These are phyloP conservation scores for Zaprionus vittiger DNA, from an alignment of 1,140 invertebrate species.

Conservation along the genomic window DNA sequence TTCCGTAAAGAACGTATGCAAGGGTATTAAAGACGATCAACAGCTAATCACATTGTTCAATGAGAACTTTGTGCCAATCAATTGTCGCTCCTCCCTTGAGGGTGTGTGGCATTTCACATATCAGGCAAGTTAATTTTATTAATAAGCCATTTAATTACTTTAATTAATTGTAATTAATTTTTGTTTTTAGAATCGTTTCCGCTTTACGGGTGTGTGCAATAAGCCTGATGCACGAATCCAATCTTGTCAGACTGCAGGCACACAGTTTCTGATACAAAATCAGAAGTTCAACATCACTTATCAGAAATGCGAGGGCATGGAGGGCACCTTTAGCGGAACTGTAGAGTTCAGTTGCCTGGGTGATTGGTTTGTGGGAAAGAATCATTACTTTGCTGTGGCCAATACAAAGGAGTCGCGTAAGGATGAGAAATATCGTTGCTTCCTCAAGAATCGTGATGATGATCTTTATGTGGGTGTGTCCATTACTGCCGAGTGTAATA, in stretches of 20 bases:
- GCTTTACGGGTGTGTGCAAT: conserved; percentile 95
- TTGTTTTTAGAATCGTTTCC: conserved; percentile 89
- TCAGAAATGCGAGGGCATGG: conserved; percentile 92
- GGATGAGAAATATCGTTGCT: conserved; percentile 97
- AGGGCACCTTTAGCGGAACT: conserved; percentile 94
- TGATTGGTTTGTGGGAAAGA: conserved; percentile 97
- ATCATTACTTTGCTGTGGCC: conserved; percentile 97
- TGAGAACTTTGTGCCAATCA: conserved; percentile 95
- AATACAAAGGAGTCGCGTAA: conserved; percentile 97
- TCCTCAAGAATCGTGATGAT: conserved; percentile 96
- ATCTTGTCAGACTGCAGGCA: conserved; percentile 97
- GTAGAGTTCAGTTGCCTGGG: conserved; percentile 97
- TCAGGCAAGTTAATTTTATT: conserved; percentile 86
- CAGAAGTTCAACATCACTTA: conserved; percentile 98
- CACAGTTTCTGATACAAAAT: conserved; percentile 97
- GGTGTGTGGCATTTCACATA: conserved; percentile 98
- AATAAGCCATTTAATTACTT: background rate
- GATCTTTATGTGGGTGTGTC: conserved; percentile 95
- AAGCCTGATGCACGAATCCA: conserved; percentile 94
- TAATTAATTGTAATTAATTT: conserved; percentile 21
- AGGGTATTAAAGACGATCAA: conserved; percentile 89
- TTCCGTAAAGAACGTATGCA: conserved; percentile 91
- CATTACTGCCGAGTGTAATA: conserved; percentile 96
- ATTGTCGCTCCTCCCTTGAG: conserved; percentile 96
- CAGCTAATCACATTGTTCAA: conserved; percentile 94